Evolutionary conservation across 2,113 vertebrate species (phyloP).

Genomic region (Leucopsar rothschildi): DNA sequence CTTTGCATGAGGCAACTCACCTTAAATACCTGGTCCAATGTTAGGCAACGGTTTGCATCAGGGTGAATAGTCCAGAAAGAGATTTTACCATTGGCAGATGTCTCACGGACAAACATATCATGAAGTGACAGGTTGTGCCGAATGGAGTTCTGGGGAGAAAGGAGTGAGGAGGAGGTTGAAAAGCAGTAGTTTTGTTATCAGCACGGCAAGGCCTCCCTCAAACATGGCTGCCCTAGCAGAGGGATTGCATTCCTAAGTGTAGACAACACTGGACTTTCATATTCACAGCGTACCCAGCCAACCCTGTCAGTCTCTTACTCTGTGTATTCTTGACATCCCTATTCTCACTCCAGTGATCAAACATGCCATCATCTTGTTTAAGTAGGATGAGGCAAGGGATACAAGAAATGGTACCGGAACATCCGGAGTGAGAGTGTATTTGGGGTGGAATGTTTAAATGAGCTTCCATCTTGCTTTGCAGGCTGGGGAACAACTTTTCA

Average conservation of each 20-base stretch:
- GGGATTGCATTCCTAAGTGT: not conserved
- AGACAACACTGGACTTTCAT: not conserved
- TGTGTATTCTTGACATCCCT: not conserved
- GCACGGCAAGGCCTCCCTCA: not conserved
- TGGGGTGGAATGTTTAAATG: not conserved
- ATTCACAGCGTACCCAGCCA: not conserved
- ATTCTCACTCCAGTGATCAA: not conserved
- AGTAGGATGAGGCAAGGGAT: not conserved
- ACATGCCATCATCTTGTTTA: not conserved
- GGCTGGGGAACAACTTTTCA: not conserved
- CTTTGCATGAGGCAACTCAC: conserved; percentile 58
- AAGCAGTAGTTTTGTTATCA: not conserved
- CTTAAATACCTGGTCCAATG: conserved; percentile 91
- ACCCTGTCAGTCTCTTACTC: not conserved
- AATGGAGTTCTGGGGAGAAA: conserved; percentile 88
- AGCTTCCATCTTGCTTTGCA: not conserved
- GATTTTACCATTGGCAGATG: conserved; percentile 81
- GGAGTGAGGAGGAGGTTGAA: not conserved
- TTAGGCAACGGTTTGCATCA: conserved; percentile 90
- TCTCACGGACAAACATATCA: conserved; percentile 92
- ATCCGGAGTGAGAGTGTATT: not conserved
- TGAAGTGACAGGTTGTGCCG: conserved; percentile 96
- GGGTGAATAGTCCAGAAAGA: conserved; percentile 97
- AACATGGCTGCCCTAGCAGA: not conserved
- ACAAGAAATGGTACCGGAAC: not conserved